Base-by-base conservation (phyloP, 2,888 invertebrate species). In the Acleris laterana region DNA sequence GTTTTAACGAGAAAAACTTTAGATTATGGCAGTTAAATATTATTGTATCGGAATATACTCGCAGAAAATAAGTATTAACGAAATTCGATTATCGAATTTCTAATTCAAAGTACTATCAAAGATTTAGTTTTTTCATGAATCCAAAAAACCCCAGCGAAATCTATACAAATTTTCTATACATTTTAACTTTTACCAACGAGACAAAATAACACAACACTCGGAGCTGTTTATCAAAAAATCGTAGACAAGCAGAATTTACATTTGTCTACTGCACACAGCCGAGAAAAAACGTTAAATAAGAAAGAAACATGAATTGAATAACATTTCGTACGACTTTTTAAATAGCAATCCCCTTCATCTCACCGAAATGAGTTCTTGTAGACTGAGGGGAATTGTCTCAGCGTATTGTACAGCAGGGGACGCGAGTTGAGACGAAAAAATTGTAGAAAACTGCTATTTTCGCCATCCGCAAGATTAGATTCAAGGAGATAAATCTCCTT, bases 391-490 rank as follows among this genome's bases (percentile, higher is more conserved):
- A 82, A 85, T 83, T 77, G 82, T 84, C 79, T 79, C 78, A 75
- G 74, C 80, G 81, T 83, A 82, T 38, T 38, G 38, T 73, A 79
- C 80, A 81, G 76, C 77, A 72, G 74, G 74, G 72, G 74, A 79
- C 80, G 78, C 80, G 79, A 79, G 84, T 82, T 81, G 81, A 84
- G 83, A 86, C 81, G 66, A 76, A 74, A 73, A 74, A 86, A 85
- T 87, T 86, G 83, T 84, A 83, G 77, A 85, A 87, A 38, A 86
- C 84, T 87, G 87, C 86, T 89, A 86, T 85, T 88, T 89, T 88
- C 84, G 81, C 87, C 84, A 90, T 89, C 87, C 88, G 77, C 88
- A 87, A 91, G 89, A 91, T 90, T 90, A 90, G 87, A 91, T 90
- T 89, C 89, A 82, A 85, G 86, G 79, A 87, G 85, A 91, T 92